Base-by-base conservation (phyloP, 2,113 vertebrate species). In the Rhipidura dahli region DNA sequence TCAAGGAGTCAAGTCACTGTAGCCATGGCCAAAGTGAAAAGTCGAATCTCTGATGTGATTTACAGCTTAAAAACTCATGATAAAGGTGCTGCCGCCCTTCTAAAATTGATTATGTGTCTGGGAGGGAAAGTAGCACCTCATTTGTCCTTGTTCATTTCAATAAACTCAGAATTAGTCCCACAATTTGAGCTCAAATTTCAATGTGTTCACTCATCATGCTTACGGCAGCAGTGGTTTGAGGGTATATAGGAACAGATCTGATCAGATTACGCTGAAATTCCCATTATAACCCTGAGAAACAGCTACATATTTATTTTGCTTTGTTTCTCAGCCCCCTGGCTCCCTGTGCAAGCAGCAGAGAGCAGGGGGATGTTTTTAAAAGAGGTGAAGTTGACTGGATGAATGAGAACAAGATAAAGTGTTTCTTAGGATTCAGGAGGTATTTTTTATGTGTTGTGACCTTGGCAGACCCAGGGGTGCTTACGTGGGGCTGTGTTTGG, bases 111-210 rank as follows among this genome's bases (percentile, higher is more conserved):
- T 77, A 76, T 54, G 12, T 24, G 63, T 64, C 82, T 82, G n/a
- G 5, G 59, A 89, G 53, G 81, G 84, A 87, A 92, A 50, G 44
- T 5, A 84, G 49, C 75, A 93, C 76, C 76, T 87, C 88, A 80
- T 95, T 95, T 96, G 88, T 96, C 88, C 90, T 95, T 95, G 87
- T 96, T 97, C 88, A 37, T 96, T 96, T 91, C 77, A 91, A 96
- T 96, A 83, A 96, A 81, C 59, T 87, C 56, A n/a, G 73, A 93
- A 96, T 96, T 93, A 96, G 95, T 92, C 81, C 89, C 86, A 50
- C 33, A 70, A 65, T 84, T 93, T 87, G 86, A 56, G 60, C 73
- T 78, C 60, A 80, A 75, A 93, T 95, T 93, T 80, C 92, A 44
- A 4, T 24, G 13, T 86, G 56, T 89, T 95, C 77, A n/a, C 75